These are phyloP conservation scores for Anguilla japonica DNA, from an alignment of 2,113 vertebrate genomes.

Conservation along the genomic window DNA sequence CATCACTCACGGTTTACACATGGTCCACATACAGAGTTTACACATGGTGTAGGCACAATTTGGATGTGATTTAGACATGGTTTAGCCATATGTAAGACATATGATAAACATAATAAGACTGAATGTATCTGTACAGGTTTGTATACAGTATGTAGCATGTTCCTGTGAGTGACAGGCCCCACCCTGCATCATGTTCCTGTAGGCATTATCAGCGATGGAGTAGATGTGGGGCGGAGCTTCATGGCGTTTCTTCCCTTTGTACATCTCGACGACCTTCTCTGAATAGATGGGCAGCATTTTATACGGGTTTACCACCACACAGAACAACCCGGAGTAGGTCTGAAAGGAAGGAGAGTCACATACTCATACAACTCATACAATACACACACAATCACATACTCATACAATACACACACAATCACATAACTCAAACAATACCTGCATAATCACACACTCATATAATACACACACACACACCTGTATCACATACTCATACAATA, in stretches of 20 bases:
- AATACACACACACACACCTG: neutral
- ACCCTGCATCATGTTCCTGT: conserved; percentile 99
- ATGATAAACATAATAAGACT: too few relatives aligned
- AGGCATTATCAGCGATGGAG: conserved; percentile 92
- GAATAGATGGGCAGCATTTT: conserved; percentile 97
- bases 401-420: neutral
- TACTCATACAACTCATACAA: neutral
- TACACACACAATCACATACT: neutral
- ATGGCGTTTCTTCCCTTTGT: conserved; percentile 96
- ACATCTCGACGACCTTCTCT: conserved; percentile 95
- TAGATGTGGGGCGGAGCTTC: conserved; percentile 98
- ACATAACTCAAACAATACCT: neutral
- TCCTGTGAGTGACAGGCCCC: neutral
- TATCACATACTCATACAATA: too few relatives aligned
- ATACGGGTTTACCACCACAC: conserved; percentile 94
- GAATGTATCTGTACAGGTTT: neutral
- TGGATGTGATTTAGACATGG: too few relatives aligned
- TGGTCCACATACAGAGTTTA: neutral
- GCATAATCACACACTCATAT: neutral
- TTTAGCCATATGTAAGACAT: too few relatives aligned
- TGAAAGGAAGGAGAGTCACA: conserved; percentile 50
- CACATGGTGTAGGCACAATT: neutral
- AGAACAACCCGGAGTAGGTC: conserved; percentile 97
- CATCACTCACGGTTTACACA: neutral
- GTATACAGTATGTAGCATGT: neutral